Conservation (phyloP, 2,113 vertebrate genomes). For the Oncorhynchus nerka region DNA sequence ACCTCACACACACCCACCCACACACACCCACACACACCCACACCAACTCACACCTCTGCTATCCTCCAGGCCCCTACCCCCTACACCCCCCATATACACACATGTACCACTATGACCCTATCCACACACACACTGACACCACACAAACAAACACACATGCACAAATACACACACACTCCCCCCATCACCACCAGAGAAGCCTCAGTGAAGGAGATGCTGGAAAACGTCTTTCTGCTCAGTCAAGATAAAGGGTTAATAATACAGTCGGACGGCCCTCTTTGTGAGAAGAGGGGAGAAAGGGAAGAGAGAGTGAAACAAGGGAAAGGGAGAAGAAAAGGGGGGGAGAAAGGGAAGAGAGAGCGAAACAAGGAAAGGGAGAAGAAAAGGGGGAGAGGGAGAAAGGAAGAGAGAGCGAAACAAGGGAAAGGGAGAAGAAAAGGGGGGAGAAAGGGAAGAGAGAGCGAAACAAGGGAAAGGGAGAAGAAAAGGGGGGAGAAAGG, state of each 20-base stretch:
- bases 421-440: slow-evolving; percentile 23
- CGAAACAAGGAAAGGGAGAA: neutral
- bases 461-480: slow-evolving; percentile 25
- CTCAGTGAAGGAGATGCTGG: slow-evolving; percentile 16
- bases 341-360: slow-evolving; percentile 15
- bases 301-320: neutral
- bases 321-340: neutral
- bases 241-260: slow-evolving; percentile 99
- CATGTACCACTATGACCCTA: slow-evolving; percentile 35
- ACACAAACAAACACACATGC: slow-evolving; percentile 15
- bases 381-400: slow-evolving; percentile 1
- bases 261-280: slow-evolving; percentile 89
- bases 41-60: too few species aligned
- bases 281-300: slow-evolving; percentile 50
- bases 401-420: slow-evolving; percentile 5
- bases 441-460: slow-evolving; percentile 43
- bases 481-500: slow-evolving; percentile 56
- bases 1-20: neutral
- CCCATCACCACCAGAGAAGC: slow-evolving; percentile 3
- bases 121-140: slow-evolving; percentile 23
- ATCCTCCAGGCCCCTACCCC: slow-evolving; percentile 15
- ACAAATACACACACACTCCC: slow-evolving; percentile 8
- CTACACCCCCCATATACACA: slow-evolving; percentile 1
- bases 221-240: slow-evolving; percentile 87
- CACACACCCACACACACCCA: too few species aligned